Conservation (phyloP, 1,140 invertebrate species). For the Coenobita brevimanus region DNA sequence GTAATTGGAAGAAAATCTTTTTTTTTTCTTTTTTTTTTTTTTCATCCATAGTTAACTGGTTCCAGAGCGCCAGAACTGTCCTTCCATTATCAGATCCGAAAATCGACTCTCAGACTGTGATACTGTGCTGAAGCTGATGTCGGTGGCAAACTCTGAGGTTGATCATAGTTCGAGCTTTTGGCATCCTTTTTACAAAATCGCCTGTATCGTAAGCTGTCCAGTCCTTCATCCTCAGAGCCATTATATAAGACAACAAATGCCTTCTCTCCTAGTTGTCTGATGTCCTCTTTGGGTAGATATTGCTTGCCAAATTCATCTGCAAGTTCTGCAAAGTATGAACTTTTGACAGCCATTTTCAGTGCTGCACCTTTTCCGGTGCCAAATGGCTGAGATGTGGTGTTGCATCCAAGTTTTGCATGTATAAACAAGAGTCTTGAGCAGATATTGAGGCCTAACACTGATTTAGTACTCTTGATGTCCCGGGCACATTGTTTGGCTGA, state of each 20-base stretch:
- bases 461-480: slow-evolving; percentile 19
- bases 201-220: slow-evolving; percentile 13
- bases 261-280: slow-evolving; percentile 13
- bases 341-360: slow-evolving; percentile 24
- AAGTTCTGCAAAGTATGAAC: neutral
- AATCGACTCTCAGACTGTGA: slow-evolving; percentile 10
- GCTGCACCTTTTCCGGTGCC: slow-evolving; percentile 6
- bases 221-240: slow-evolving; percentile 25
- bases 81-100: slow-evolving; percentile 24
- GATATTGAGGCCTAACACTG: slow-evolving; percentile 12
- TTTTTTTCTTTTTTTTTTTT: slow-evolving; percentile 5
- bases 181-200: slow-evolving; percentile 24
- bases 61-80: slow-evolving; percentile 19
- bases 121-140: slow-evolving; percentile 25
- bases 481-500: neutral
- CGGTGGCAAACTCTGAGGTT: slow-evolving; percentile 11
- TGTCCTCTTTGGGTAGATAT: slow-evolving; percentile 12
- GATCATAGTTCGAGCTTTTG: slow-evolving; percentile 3
- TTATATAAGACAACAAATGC: slow-evolving; percentile 13
- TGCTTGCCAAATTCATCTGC: slow-evolving; percentile 16
- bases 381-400: slow-evolving; percentile 24
- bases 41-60: slow-evolving; percentile 31
- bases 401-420: slow-evolving; percentile 13
- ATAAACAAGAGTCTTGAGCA: slow-evolving; percentile 32
- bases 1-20: slow-evolving; percentile 15